Evolutionary conservation across 2,888 invertebrate species (phyloP).

Genomic region (Lapara coniferarum): DNA sequence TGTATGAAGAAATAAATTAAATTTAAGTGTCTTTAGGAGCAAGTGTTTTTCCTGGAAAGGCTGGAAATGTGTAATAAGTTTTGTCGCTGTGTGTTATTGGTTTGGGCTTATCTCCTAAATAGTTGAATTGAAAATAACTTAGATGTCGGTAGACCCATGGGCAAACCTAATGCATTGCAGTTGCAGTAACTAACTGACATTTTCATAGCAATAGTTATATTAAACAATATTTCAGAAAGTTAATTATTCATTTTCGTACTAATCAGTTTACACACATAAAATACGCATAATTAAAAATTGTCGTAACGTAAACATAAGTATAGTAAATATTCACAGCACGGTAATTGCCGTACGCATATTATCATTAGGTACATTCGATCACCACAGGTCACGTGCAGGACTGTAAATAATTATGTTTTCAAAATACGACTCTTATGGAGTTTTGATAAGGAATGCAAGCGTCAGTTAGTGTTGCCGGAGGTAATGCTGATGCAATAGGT

Average conservation of each 20-base stretch:
- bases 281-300: background rate
- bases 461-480: background rate
- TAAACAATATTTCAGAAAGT: background rate
- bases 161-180: too few relatives aligned
- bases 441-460: background rate
- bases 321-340: background rate
- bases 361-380: conserved; percentile 14
- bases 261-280: background rate
- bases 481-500: too few relatives aligned
- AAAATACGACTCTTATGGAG: conserved; percentile 8
- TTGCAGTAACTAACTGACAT: too few relatives aligned
- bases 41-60: too few relatives aligned
- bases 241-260: background rate
- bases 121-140: too few relatives aligned
- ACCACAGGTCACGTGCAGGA: conserved; percentile 1
- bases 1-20: too few relatives aligned
- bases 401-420: conserved; percentile 16
- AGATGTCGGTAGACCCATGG: too few relatives aligned
- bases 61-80: too few relatives aligned
- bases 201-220: too few relatives aligned
- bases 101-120: too few relatives aligned
- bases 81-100: too few relatives aligned
- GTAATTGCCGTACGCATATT: background rate
- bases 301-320: background rate
- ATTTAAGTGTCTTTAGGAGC: too few relatives aligned